phyloP scores from a whole-genome alignment of 2,797 vertebrate species.

The Micrastur ruficollis region DNA sequence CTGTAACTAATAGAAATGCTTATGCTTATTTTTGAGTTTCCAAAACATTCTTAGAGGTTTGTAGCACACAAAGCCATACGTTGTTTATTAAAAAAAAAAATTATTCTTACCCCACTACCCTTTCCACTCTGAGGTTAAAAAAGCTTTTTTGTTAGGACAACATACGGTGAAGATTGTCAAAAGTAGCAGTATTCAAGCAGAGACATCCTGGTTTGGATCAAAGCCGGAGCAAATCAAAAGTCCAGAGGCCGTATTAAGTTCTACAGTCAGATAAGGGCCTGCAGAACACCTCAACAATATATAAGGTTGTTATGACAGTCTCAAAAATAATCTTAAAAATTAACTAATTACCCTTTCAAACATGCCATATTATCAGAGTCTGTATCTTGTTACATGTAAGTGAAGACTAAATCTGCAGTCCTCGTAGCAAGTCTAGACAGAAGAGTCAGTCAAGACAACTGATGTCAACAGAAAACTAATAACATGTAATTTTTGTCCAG shows the following conservation, averaged over 20 bases:
- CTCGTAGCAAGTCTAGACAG: not conserved
- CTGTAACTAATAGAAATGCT: not conserved
- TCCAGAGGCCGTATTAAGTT: not conserved
- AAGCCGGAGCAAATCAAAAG: not conserved
- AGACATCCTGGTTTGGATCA: not conserved
- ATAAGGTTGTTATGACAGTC: accelerated
- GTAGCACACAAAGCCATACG: not conserved
- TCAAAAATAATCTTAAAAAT: not conserved
- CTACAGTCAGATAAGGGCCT: not conserved
- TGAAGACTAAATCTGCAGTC: not conserved
- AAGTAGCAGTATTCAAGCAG: not conserved
- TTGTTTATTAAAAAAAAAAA: not conserved
- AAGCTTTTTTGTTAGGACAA: not conserved
- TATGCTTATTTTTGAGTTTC: not conserved
- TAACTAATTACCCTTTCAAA: not conserved
- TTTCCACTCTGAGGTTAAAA: not conserved
- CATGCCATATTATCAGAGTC: not conserved
- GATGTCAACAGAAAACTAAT: not conserved
- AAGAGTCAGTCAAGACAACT: not conserved
- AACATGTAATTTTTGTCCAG: not conserved
- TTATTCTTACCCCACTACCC: not conserved
- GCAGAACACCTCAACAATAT: not conserved
- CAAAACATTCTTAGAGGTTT: not conserved
- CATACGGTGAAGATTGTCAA: not conserved
- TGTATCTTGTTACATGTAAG: not conserved